phyloP scores from a whole-genome alignment of 2,113 vertebrate genomes.

The Seriola quinqueradiata region DNA sequence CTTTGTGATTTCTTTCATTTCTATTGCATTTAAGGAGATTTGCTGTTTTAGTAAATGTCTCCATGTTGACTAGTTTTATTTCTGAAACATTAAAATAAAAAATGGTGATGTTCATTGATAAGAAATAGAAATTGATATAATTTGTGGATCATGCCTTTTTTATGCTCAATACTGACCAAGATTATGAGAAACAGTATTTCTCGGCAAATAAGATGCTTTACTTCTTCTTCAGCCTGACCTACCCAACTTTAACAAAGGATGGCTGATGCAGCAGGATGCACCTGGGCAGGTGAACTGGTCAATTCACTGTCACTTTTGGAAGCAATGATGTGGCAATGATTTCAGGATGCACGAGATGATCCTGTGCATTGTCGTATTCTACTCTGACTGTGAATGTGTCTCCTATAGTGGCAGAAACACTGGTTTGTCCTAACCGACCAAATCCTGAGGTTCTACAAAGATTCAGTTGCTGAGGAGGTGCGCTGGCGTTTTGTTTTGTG shows the following conservation, averaged over 20 bases:
- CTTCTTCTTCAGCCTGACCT: slow-evolving; percentile 68
- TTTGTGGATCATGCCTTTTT: background rate
- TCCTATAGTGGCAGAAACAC: slow-evolving; percentile 72
- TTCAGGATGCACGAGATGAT: background rate
- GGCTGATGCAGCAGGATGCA: slow-evolving; percentile 72
- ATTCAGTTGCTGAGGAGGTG: slow-evolving; percentile 76
- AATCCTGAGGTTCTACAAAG: slow-evolving; percentile 73
- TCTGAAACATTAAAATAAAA: background rate
- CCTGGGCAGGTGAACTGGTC: slow-evolving; percentile 68
- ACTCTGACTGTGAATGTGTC: slow-evolving; percentile 17
- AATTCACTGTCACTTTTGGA: background rate
- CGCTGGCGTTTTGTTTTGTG: background rate
- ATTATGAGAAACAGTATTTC: background rate
- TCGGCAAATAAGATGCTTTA: background rate
- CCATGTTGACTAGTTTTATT: background rate
- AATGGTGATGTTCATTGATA: background rate
- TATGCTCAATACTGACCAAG: background rate
- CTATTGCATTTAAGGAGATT: background rate
- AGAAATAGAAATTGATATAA: background rate
- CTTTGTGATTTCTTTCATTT: background rate
- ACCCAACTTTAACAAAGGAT: slow-evolving; percentile 77
- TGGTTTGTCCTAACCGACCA: slow-evolving; percentile 79
- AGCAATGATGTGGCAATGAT: background rate
- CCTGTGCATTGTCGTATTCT: background rate
- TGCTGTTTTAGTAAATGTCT: background rate